Percentiles rank a stretch among this genome's conserved stretches.
phyloP scores from a whole-genome alignment of 2,113 vertebrate genomes.

The Hystrix brachyura region DNA sequence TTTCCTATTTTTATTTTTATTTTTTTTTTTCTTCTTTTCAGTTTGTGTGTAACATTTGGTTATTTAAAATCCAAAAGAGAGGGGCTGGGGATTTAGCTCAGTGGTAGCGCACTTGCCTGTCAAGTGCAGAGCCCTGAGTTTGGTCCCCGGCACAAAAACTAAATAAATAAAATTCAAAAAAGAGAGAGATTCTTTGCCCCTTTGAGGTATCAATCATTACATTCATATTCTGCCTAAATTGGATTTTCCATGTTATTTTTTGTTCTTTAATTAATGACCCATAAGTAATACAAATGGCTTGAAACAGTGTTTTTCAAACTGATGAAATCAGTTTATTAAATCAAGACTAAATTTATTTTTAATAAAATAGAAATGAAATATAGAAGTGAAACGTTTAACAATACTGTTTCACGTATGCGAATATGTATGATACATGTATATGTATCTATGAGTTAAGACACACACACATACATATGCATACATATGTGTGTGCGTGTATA shows the following conservation, averaged over 20 bases:
- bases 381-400: neutral
- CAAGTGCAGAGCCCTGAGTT: too few relatives aligned
- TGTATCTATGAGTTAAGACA: neutral
- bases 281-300: neutral
- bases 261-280: neutral
- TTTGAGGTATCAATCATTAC: neutral
- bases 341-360: neutral
- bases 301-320: neutral
- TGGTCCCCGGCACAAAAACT: too few relatives aligned
- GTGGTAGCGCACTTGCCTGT: too few relatives aligned
- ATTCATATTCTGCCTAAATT: neutral
- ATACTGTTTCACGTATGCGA: neutral
- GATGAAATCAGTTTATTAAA: neutral
- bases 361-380: neutral
- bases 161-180: too few relatives aligned
- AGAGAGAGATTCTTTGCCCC: neutral
- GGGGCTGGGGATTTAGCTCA: too few relatives aligned
- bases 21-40: neutral
- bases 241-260: neutral
- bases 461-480: neutral
- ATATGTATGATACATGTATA: neutral
- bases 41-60: neutral
- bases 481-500: neutral
- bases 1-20: constrained; percentile 21
- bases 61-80: neutral